Conservation (phyloP, 2,113 vertebrate species). For the Pycnonotus jocosus region DNA sequence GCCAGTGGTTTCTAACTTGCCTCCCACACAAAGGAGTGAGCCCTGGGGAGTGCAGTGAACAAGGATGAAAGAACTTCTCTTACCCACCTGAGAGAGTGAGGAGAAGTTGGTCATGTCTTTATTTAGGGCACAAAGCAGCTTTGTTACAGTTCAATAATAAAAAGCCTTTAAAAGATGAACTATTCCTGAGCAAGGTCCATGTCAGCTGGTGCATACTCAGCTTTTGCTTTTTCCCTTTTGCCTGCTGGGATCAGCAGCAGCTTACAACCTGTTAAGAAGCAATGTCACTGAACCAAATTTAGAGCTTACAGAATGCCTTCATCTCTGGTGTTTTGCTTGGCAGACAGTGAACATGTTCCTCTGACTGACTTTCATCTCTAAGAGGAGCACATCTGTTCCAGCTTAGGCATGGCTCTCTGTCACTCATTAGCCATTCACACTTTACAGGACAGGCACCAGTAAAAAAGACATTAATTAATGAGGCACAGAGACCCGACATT, state of each 20-base stretch:
- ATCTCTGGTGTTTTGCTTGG: background rate
- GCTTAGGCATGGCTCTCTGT: background rate
- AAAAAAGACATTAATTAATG: background rate
- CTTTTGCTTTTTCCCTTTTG: background rate
- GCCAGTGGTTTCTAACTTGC: background rate
- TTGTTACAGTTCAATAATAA: background rate
- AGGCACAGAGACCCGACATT: background rate
- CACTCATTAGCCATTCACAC: background rate
- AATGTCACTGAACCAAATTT: background rate
- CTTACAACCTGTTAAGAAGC: background rate
- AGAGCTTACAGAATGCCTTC: background rate
- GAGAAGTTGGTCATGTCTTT: background rate
- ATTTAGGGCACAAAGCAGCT: slow-evolving; percentile 15
- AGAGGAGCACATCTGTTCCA: background rate
- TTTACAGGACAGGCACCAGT: background rate
- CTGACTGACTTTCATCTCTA: background rate
- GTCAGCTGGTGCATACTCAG: background rate
- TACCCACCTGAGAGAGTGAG: slow-evolving; percentile 11
- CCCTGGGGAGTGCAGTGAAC: background rate
- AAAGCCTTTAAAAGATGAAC: background rate
- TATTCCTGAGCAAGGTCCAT: background rate
- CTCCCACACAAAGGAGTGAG: background rate
- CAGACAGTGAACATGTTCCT: background rate
- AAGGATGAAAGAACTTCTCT: background rate
- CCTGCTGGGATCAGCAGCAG: background rate